phyloP scores from a whole-genome alignment of 1,140 invertebrate species.

The Drosophila bocki region DNA sequence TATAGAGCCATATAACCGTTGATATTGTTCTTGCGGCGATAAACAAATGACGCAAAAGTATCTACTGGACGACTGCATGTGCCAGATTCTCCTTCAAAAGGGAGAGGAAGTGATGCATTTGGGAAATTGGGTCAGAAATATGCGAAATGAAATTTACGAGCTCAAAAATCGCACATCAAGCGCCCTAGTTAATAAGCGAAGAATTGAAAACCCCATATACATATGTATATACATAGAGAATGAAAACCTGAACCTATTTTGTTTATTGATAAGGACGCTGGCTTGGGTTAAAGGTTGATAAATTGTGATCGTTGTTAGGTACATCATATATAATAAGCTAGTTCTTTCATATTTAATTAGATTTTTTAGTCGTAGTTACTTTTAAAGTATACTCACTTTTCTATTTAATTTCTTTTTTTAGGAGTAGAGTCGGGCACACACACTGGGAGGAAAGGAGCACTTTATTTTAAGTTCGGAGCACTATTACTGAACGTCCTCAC shows the following conservation, averaged over 20 bases:
- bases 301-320: conserved; percentile 41
- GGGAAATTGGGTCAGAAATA: conserved; percentile 74
- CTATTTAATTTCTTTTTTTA: background rate
- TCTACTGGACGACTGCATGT: conserved; percentile 24
- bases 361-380: background rate
- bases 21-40: conserved; percentile 50
- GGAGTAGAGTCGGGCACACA: background rate
- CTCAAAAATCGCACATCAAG: conserved; percentile 2
- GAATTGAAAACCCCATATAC: conserved; percentile 33
- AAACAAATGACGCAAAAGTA: conserved; percentile 71
- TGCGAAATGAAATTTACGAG: conserved; percentile 51
- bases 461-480: conserved; percentile 14
- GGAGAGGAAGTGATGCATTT: conserved; percentile 49
- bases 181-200: conserved; percentile 33
- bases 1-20: conserved; percentile 46
- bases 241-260: conserved; percentile 18
- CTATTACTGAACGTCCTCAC: conserved; percentile 56
- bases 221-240: conserved; percentile 13
- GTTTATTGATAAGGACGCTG: conserved; percentile 29
- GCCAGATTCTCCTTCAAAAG: conserved; percentile 43
- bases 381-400: conserved; percentile 19
- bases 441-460: conserved; percentile 11
- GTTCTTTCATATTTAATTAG: background rate
- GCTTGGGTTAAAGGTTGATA: conserved; percentile 74
- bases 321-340: conserved; percentile 4